phyloP scores from a whole-genome alignment of 2,113 vertebrate species.

The Pygoscelis adeliae region DNA sequence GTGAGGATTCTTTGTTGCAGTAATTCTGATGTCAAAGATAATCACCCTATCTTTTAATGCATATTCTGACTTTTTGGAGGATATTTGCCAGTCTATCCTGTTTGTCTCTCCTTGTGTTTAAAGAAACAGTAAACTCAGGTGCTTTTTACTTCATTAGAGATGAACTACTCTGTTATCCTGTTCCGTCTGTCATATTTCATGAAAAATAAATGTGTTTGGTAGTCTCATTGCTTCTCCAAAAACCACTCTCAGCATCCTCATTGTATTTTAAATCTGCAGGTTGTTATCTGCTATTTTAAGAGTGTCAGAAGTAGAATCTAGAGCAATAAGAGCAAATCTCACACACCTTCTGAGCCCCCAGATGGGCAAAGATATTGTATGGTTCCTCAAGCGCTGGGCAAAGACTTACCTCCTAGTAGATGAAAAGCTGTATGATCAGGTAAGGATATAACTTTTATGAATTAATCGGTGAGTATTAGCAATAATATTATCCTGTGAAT shows the following conservation, averaged over 20 bases:
- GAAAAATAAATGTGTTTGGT: background rate
- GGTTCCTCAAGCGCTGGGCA: slow-evolving; percentile 97
- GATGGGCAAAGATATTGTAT: slow-evolving; percentile 98
- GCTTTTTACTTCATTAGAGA: background rate
- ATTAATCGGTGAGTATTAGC: slow-evolving; percentile 14
- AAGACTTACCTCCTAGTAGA: slow-evolving; percentile 97
- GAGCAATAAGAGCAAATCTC: slow-evolving; percentile 93
- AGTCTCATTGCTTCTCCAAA: background rate
- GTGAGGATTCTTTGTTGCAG: background rate
- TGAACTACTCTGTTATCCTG: background rate
- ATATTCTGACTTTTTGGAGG: background rate
- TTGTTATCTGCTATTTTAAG: slow-evolving; percentile 92
- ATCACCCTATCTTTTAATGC: background rate
- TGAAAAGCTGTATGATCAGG: slow-evolving; percentile 96
- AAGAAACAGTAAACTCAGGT: background rate
- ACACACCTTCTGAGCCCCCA: slow-evolving; percentile 94
- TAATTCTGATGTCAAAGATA: background rate
- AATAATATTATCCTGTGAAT: background rate
- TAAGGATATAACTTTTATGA: slow-evolving; percentile 54
- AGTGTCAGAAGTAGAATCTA: slow-evolving; percentile 96
- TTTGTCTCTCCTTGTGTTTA: background rate
- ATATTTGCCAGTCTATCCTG: background rate
- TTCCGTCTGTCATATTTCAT: background rate
- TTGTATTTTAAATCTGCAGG: slow-evolving; percentile 77
- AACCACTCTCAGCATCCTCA: background rate